phyloP scores from a whole-genome alignment of 2,113 vertebrate genomes.

The Puntigrus tetrazona region DNA sequence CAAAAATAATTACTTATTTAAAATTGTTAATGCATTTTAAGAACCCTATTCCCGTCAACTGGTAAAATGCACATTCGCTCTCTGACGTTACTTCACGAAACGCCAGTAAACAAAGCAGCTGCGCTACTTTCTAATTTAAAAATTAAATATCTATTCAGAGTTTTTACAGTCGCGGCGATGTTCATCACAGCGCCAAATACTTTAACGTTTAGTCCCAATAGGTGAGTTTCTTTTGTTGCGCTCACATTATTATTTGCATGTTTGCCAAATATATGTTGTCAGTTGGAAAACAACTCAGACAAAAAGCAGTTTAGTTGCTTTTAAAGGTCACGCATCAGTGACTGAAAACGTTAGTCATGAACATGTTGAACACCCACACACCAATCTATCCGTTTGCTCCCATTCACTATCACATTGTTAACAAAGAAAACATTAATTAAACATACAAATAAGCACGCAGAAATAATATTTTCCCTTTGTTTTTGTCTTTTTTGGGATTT shows the following conservation, averaged over 20 bases:
- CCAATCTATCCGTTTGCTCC: not conserved
- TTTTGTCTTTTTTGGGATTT: not conserved
- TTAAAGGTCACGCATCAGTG: slow-evolving; percentile 14
- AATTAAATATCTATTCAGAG: no score
- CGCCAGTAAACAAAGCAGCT: no score
- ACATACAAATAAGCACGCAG: not conserved
- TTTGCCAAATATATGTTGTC: slow-evolving; percentile 13
- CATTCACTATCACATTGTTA: not conserved
- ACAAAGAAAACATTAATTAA: not conserved
- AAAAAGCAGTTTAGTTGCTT: not conserved
- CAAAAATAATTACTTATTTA: no score
- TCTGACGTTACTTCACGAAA: no score
- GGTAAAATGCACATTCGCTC: no score
- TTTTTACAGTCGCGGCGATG: no score
- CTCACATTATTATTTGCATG: not conserved
- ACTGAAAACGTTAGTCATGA: not conserved
- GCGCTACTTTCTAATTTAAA: no score
- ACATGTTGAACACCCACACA: not conserved
- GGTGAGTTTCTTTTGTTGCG: not conserved
- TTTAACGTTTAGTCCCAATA: no score
- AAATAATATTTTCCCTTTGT: not conserved
- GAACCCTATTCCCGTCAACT: no score
- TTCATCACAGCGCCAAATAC: no score
- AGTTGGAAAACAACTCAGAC: not conserved
- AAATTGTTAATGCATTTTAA: no score